These are phyloP conservation scores for Chionis minor DNA, from an alignment of 2,113 vertebrate genomes.

Conservation along the genomic window DNA sequence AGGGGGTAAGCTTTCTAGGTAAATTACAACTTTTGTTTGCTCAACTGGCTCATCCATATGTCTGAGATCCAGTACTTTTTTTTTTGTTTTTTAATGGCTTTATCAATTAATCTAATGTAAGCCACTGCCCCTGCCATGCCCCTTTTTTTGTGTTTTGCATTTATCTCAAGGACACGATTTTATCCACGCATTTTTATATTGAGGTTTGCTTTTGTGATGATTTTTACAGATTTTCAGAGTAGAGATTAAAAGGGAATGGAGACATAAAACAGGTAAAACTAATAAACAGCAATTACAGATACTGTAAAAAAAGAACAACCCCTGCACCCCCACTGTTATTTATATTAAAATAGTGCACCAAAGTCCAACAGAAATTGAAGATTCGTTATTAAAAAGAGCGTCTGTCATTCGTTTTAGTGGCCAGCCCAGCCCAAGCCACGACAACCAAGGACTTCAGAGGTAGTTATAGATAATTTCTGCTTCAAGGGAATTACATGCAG, in stretches of 20 bases:
- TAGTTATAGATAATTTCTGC: background rate
- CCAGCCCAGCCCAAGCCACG: background rate
- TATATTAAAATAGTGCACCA: background rate
- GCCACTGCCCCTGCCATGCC: background rate
- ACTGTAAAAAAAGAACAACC: background rate
- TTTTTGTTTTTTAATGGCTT: background rate
- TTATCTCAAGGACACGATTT: background rate
- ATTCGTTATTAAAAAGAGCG: background rate
- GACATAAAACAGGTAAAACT: background rate
- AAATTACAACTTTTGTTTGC: background rate
- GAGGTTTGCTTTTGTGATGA: background rate
- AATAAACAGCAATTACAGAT: accelerated
- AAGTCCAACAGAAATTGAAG: background rate
- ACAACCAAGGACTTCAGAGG: background rate
- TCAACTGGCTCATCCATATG: background rate
- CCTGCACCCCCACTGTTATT: background rate
- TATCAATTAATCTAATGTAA: background rate
- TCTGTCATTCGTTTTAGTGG: background rate
- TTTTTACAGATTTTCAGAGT: background rate
- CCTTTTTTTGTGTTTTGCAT: background rate
- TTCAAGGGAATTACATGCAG: background rate
- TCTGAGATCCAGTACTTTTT: background rate
- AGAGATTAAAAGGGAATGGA: background rate
- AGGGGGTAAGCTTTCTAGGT: background rate
- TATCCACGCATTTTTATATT: accelerated